Conservation (phyloP, 1,140 invertebrate species). For the Mesaphorura yosii region DNA sequence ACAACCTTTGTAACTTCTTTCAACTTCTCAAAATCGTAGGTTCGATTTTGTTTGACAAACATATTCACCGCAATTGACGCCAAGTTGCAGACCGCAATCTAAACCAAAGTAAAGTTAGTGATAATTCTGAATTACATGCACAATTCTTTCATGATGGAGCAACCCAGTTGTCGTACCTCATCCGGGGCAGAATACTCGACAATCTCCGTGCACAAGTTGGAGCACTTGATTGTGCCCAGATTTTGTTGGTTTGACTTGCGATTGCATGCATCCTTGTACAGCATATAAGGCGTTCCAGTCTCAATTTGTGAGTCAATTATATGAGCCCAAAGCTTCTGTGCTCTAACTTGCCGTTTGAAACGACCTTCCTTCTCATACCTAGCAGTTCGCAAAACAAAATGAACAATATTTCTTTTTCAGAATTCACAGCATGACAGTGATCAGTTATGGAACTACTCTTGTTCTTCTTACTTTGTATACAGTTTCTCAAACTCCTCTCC, state of each 20-base stretch:
- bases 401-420: not conserved
- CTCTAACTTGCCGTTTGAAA: slow-evolving; percentile 63
- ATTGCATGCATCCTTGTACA: slow-evolving; percentile 97
- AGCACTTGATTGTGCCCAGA: slow-evolving; percentile 95
- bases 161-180: no score
- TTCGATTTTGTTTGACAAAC: slow-evolving; percentile 67
- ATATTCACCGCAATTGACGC: slow-evolving; percentile 96
- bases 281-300: slow-evolving; percentile 96
- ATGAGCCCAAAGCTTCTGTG: slow-evolving; percentile 83
- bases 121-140: not conserved
- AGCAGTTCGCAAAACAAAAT: slow-evolving; percentile 23
- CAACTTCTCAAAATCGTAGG: slow-evolving; percentile 81
- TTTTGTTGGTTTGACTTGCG: slow-evolving; percentile 97
- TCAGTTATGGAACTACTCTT: no score
- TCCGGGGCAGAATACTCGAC: slow-evolving; percentile 82
- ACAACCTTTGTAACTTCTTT: slow-evolving; percentile 78
- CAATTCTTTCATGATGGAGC: slow-evolving; percentile 6
- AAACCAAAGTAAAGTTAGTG: slow-evolving; percentile 17
- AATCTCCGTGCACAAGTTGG: slow-evolving; percentile 96
- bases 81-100: slow-evolving; percentile 93
- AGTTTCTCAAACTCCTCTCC: slow-evolving; percentile 88
- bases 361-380: slow-evolving; percentile 76
- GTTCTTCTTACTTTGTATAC: slow-evolving; percentile 57
- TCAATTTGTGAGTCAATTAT: slow-evolving; percentile 94
- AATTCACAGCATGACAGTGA: not conserved